phyloP scores from a whole-genome alignment of 2,113 vertebrate genomes.

The Merops nubicus region DNA sequence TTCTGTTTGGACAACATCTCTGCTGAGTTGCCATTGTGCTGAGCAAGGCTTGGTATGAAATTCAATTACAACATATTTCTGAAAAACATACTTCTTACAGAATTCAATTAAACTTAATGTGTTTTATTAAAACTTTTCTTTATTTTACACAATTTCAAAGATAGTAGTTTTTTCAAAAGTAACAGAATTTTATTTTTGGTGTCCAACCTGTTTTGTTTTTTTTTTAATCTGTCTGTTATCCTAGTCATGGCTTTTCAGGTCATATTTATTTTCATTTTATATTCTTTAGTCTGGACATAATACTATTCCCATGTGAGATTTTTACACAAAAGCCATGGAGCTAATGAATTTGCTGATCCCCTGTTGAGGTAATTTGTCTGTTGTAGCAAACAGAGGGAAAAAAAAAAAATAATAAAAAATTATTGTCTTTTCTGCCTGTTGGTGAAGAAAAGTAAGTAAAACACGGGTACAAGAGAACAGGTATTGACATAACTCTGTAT shows the following conservation, averaged over 20 bases:
- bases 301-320: slow-evolving; percentile 23
- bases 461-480: background rate
- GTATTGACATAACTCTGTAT: background rate
- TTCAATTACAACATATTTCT: background rate
- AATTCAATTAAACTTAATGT: background rate
- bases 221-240: background rate
- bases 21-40: background rate
- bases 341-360: background rate
- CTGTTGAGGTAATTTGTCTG: background rate
- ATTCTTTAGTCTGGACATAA: background rate
- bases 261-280: no score
- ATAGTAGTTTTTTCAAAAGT: background rate
- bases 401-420: no score
- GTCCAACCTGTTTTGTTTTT: background rate
- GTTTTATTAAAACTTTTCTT: background rate
- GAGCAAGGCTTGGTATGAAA: background rate
- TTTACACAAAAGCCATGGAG: slow-evolving; percentile 37
- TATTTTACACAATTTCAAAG: background rate
- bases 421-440: background rate
- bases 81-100: background rate
- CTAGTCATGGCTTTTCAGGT: background rate
- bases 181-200: background rate
- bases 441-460: background rate
- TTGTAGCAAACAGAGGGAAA: background rate
- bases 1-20: background rate